A percentile compares a stretch with the other conserved stretches of the same genome.
These are phyloP conservation scores for Scaptodrosophila latifasciaeformis DNA, from an alignment of 2,888 invertebrate genomes.

Conservation along the genomic window DNA sequence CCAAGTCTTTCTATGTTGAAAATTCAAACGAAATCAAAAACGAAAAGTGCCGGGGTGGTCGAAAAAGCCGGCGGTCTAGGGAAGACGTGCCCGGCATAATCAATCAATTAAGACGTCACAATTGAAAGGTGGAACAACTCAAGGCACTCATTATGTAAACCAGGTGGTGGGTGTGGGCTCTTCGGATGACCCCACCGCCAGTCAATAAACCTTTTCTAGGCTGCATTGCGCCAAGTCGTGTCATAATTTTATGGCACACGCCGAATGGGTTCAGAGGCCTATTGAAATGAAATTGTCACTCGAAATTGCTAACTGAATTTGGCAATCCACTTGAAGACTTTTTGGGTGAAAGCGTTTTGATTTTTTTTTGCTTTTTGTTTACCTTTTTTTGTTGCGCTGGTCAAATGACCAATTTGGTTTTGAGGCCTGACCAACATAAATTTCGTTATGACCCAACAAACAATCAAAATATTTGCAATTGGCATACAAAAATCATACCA, in stretches of 20 bases:
- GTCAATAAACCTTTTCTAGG: conserved; percentile 54
- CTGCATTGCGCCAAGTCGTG: conserved; percentile 33
- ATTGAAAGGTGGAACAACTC: conserved; percentile 32
- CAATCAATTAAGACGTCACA: conserved; percentile 43
- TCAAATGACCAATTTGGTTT: conserved; percentile 29
- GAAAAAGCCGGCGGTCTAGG: conserved; percentile 28
- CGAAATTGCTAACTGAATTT: conserved; percentile 34
- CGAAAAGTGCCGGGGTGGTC: conserved; percentile 24
- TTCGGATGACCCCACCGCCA: conserved; percentile 23
- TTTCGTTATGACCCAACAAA: conserved; percentile 42
- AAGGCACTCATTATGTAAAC: conserved; percentile 54
- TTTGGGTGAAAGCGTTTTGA: conserved; percentile 14
- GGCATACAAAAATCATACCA: conserved; percentile 39
- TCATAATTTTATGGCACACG: conserved; percentile 55
- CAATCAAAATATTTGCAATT: conserved; percentile 40
- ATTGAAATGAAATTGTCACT: conserved; percentile 8
- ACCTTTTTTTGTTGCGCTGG: too few species aligned
- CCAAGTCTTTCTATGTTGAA: conserved; percentile 2
- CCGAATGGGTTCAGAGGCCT: conserved; percentile 14
- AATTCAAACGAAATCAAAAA: conserved; percentile 57
- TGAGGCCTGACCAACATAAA: conserved; percentile 39
- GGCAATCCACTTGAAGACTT: conserved; percentile 1
- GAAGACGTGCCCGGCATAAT: conserved; percentile 59
- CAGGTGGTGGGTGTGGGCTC: too few species aligned
- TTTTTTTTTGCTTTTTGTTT: conserved; percentile 9